Conservation (phyloP, 2,113 vertebrate genomes). For the Forbesichthys agassizii region DNA sequence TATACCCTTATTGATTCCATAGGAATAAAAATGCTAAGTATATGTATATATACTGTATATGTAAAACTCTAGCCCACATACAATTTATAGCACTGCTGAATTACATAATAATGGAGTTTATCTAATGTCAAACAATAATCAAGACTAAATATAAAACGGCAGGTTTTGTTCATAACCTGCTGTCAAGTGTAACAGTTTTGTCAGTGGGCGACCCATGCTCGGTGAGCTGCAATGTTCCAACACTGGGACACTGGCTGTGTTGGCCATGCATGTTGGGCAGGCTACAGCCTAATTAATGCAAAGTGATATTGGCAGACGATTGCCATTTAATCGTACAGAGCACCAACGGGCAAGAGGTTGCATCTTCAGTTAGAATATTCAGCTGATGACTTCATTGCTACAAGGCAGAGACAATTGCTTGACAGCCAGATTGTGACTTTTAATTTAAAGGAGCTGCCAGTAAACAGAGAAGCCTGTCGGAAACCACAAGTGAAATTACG, state of each 20-base stretch:
- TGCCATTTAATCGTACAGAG: constrained; percentile 70
- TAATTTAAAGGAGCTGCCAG: constrained; percentile 69
- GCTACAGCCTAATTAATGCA: constrained; percentile 66
- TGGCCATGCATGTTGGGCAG: constrained; percentile 40
- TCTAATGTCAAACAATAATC: no score
- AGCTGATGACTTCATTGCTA: constrained; percentile 66
- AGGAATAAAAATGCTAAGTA: no score
- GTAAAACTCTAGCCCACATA: no score
- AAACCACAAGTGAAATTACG: constrained; percentile 61
- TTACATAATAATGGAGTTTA: no score
- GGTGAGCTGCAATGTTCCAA: not conserved
- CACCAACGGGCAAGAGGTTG: constrained; percentile 54
- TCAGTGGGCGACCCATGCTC: not conserved
- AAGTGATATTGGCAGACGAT: constrained; percentile 70
- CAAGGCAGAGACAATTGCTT: constrained; percentile 68
- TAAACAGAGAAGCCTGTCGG: constrained; percentile 59
- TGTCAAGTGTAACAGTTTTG: not conserved
- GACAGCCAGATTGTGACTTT: constrained; percentile 73
- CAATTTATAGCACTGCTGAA: no score
- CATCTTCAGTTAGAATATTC: constrained; percentile 71
- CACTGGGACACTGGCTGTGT: constrained; percentile 5
- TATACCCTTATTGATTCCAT: no score
- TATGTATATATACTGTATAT: no score
- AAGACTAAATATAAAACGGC: no score
- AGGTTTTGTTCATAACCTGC: no score